Evolutionary conservation across 1,140 invertebrate species (phyloP), one percentile per base, ranked within the genome.

Genomic region (Zaprionus davidi): DNA sequence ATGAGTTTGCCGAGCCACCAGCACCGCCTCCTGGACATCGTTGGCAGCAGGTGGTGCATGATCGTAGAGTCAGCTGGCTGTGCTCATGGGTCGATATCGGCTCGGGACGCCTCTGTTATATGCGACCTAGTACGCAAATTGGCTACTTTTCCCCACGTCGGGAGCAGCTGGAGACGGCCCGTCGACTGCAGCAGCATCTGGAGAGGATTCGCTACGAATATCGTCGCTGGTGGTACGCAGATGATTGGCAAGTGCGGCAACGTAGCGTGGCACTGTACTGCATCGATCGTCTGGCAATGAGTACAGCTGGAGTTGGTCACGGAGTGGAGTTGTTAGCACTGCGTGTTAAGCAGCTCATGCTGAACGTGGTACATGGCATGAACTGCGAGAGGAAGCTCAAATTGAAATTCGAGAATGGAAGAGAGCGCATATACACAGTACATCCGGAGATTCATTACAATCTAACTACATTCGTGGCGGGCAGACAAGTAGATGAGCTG

Each of bases 181-280:
- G 60, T 3, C 60, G 51, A 7, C 31, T 72, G 5, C 44, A 55
- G 17, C 26, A 55, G 15, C 49, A 24, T 12, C 12, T 64, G 6
- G 5, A 0, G 5, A 2, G 9, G 2, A 64, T 71, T 20, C 69
- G 69, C 3, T 1, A 12, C 5, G 58, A 34, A 2, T 65, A 71
- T 17, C 20, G 6, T 2, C 17, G 17, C 7, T 4, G 38, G 1
- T 41, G 12, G 34, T 12, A 0, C 26, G 36, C 69, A 15, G n/a
- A 31, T 0, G 20, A 55, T 6, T 55, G 28, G 51, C 15, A 46
- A 0, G 26, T 28, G 36, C 59, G 69, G 5, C 60, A 71, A 26
- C 69, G n/a, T 12, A 51, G 46, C 13, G 59, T 64, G 1, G 69
- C 69, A 3, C 17, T 71, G 13, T 71, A 71, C 20, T 65, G 49